Base-by-base conservation (phyloP, 2,113 vertebrate genomes). In the Rhea americana region DNA sequence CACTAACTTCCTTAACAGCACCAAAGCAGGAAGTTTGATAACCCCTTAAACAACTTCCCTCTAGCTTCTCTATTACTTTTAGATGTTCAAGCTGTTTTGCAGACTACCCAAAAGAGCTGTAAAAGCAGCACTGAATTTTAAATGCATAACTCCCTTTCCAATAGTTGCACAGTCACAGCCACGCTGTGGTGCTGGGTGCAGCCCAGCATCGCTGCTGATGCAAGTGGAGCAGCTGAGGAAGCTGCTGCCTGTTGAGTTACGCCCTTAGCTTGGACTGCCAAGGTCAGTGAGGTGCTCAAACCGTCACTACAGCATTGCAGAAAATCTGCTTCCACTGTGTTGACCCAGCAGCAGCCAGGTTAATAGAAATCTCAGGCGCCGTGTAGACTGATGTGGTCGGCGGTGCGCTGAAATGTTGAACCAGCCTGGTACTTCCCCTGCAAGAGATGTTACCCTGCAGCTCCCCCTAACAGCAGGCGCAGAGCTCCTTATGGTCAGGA, bases 261-360 rank as follows among this genome's bases (percentile, higher is more conserved):
- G 41, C 51, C 45, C 47, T 78, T 18, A 1, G 13, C 71, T 3
- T 5, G 22, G 2, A 3, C 11, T 0, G 5, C 53, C 1, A 6
- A 25, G 32, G 75, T 56, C 76, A 26, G 7, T 21, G n/a, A 39
- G 73, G 7, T 78, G 84, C 56, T 21, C 0, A 3, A 8, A 2
- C 43, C 3, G 1, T n/a, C 58, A 70, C 43, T 0, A 4, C 26
- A 61, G 45, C 0, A 0, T n/a, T 2, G 6, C 1, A 8, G 61
- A 59, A 85, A 26, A 20, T 66, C 39, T 1, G 9, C 55, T 75
- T 35, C 55, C 0, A 0, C 37, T 86, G 58, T 39, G 13, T 47
- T 26, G 39, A 61, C 58, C 48, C 3, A 15, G 43, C 76, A 26
- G 1, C 8, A 6, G 32, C 24, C 17, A 61, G 16, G 7, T 41